Base-by-base conservation (phyloP, 2,888 invertebrate species). In the Cheiracanthium punctorium region DNA sequence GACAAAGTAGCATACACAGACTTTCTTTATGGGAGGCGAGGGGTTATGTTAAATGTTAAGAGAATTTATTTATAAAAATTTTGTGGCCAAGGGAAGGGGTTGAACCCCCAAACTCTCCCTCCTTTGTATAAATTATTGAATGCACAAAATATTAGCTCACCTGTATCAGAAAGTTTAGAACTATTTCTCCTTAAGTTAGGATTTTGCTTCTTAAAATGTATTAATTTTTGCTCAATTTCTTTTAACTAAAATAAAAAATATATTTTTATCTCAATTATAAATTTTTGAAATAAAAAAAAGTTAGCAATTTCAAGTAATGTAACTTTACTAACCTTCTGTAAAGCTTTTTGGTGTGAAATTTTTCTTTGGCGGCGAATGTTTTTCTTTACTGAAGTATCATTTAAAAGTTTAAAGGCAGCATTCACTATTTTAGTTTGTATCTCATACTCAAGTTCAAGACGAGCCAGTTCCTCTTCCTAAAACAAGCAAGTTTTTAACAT, bases 391-490 rank as follows among this genome's bases (percentile, higher is more conserved):
- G 93, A 93, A 65, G 93, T 92, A 91, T 96, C 95, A 90, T 94
- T 94, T 33, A 95, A 94, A 86, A 95, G 92, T 80, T 94, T 93
- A 32, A 94, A 92, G 0, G 95, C 95, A 72, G 95, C 95, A 90
- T 94, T 94, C 2, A 95, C 94, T 90, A 95, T 94, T 89, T 94
- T 94, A 64, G 94, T 93, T 91, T 95, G 95, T 67, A 95, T 92
- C 91, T 95, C 95, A 89, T 94, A 94, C 91, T 95, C 95, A 37
- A 95, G 91, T 91, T 95, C 95, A 87, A 96, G 91, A 86, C 93
- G 93, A 52, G 93, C 92, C 87, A 94, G 91, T 64, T 94, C 93
- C 90, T 95, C 94, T 89, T 94, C 94, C 93, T 94, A 64, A 29
- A 33, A 37, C 4, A 37, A 4, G 10, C 4, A 37, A 37, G 37